Conservation (phyloP, 2,888 invertebrate genomes). For the Thereva nobilitata region DNA sequence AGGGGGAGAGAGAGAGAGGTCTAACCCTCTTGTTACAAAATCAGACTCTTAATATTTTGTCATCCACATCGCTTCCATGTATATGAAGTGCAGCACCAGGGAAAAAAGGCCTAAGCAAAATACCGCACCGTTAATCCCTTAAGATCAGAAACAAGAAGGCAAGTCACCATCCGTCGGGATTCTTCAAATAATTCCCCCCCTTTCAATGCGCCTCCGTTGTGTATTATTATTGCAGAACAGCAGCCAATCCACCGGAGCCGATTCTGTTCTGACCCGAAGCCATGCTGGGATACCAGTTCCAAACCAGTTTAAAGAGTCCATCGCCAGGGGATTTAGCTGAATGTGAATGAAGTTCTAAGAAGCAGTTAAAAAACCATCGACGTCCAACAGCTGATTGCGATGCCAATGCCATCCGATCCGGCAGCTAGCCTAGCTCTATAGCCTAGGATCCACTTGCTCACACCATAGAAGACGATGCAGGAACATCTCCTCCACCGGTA, state of each 20-base stretch:
- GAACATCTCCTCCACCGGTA: neutral
- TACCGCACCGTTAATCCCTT: slow-evolving; percentile 2
- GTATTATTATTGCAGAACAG: no score
- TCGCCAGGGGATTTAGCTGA: neutral
- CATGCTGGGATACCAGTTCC: no score
- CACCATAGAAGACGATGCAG: neutral
- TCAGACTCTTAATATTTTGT: no score
- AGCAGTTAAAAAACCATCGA: slow-evolving; percentile 24
- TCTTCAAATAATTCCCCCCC: neutral
- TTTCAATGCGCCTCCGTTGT: no score
- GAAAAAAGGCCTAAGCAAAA: neutral
- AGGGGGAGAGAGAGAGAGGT: no score
- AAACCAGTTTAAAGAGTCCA: neutral
- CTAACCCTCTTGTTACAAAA: no score
- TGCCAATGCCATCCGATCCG: neutral
- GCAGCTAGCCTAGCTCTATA: neutral
- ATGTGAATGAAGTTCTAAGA: slow-evolving; percentile 39
- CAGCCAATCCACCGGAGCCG: no score
- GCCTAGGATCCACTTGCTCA: neutral
- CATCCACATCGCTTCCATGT: neutral
- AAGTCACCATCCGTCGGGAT: neutral
- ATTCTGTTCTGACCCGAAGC: no score
- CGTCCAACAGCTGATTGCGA: slow-evolving; percentile 32
- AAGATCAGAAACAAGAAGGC: neutral
- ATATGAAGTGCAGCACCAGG: neutral